Percentiles rank a stretch among this genome's conserved stretches.
Conservation (phyloP, 2,888 invertebrate genomes). For the Epinotia brunnichana region DNA sequence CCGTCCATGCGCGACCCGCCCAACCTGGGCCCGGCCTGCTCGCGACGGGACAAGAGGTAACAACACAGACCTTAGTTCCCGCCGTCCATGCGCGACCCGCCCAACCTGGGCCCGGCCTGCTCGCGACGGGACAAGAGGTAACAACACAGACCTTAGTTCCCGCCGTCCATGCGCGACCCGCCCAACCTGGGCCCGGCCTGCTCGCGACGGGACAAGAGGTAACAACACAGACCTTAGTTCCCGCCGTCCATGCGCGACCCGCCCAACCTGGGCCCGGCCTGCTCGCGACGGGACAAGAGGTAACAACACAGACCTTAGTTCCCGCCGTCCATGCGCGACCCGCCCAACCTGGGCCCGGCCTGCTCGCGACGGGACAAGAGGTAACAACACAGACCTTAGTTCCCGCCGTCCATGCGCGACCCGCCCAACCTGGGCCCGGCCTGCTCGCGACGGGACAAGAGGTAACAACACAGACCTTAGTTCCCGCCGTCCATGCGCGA, state of each 20-base stretch:
- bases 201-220: slow-evolving; percentile 67
- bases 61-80: slow-evolving; percentile 88
- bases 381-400: slow-evolving; percentile 83
- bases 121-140: slow-evolving; percentile 67
- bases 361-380: slow-evolving; percentile 65
- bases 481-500: slow-evolving; percentile 85
- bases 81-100: slow-evolving; percentile 75
- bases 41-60: slow-evolving; percentile 66
- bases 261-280: slow-evolving; percentile 70
- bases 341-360: slow-evolving; percentile 71
- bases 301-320: slow-evolving; percentile 86
- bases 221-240: slow-evolving; percentile 86
- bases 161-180: slow-evolving; percentile 78
- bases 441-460: slow-evolving; percentile 64
- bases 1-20: slow-evolving; percentile 77
- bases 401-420: slow-evolving; percentile 83
- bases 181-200: slow-evolving; percentile 71
- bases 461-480: slow-evolving; percentile 73
- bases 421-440: slow-evolving; percentile 73
- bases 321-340: slow-evolving; percentile 80
- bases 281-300: slow-evolving; percentile 66
- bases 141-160: slow-evolving; percentile 87
- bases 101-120: slow-evolving; percentile 69
- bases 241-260: slow-evolving; percentile 80
- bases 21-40: slow-evolving; percentile 67